These are phyloP conservation scores for Pyxicephalus adspersus DNA, from an alignment of 2,113 vertebrate genomes.

Conservation along the genomic window DNA sequence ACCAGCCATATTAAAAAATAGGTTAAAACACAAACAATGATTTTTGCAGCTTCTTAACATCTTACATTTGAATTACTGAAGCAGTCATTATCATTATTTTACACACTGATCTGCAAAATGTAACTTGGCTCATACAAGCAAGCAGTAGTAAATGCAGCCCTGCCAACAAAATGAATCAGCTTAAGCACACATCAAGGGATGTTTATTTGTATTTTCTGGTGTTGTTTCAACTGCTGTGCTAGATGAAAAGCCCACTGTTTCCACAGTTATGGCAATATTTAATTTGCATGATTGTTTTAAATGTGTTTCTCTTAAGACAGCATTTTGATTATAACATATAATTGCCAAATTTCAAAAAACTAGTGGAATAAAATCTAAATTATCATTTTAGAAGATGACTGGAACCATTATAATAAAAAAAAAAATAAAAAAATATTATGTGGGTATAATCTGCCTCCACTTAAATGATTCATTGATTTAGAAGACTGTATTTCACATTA, in stretches of 20 bases:
- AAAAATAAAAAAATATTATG: slow-evolving; percentile 37
- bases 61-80: slow-evolving; percentile 9
- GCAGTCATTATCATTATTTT: slow-evolving; percentile 39
- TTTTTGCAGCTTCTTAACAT: slow-evolving; percentile 17
- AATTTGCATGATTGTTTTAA: slow-evolving; percentile 51
- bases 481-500: slow-evolving; percentile 36
- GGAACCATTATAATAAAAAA: background rate
- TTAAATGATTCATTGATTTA: slow-evolving; percentile 56
- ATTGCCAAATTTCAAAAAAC: slow-evolving; percentile 26
- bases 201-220: slow-evolving; percentile 53
- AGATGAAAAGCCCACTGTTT: slow-evolving; percentile 31
- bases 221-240: slow-evolving; percentile 35
- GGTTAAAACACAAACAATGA: slow-evolving; percentile 13
- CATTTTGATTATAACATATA: slow-evolving; percentile 36
- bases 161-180: slow-evolving; percentile 50
- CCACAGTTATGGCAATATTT: slow-evolving; percentile 28
- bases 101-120: slow-evolving; percentile 31
- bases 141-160: slow-evolving; percentile 13
- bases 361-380: slow-evolving; percentile 43
- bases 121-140: slow-evolving; percentile 20
- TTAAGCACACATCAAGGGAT: slow-evolving; percentile 42
- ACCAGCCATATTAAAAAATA: background rate
- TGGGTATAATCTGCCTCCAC: slow-evolving; percentile 51
- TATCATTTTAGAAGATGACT: slow-evolving; percentile 42
- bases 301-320: slow-evolving; percentile 42